These are phyloP conservation scores for Littorina saxatilis DNA, from an alignment of 1,140 invertebrate species.

Conservation along the genomic window DNA sequence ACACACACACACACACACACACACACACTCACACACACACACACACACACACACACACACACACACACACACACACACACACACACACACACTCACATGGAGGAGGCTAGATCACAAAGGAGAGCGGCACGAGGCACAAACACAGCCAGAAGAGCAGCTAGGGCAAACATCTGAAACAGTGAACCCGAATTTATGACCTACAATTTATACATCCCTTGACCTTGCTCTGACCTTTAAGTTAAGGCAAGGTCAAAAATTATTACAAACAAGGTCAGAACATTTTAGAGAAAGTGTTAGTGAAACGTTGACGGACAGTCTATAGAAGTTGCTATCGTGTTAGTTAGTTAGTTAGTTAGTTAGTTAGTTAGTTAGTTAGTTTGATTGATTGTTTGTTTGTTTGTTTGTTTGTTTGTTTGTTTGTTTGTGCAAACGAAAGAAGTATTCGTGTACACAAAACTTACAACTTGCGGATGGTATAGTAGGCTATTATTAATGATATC, in stretches of 20 bases:
- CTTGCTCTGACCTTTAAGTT: too few relatives aligned
- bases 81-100: constrained; percentile 39
- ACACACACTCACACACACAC: neutral
- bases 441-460: too few relatives aligned
- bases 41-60: neutral
- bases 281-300: neutral
- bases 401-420: too few relatives aligned
- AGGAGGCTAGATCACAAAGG: constrained; percentile 35
- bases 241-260: neutral
- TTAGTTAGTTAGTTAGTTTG: too few relatives aligned
- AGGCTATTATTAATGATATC: too few relatives aligned
- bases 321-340: too few relatives aligned
- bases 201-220: neutral
- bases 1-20: neutral
- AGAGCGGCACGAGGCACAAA: constrained; percentile 37
- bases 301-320: neutral
- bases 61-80: too few relatives aligned
- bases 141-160: constrained; percentile 27
- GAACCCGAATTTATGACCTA: neutral
- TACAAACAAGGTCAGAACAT: neutral
- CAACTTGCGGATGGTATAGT: too few relatives aligned
- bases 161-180: constrained; percentile 31
- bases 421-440: too few relatives aligned
- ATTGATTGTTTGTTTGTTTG: too few relatives aligned
- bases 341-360: too few relatives aligned